Percentiles rank a stretch among this genome's conserved stretches.
Conservation (phyloP, 1,140 invertebrate species). For the Calephelis nemesis region DNA sequence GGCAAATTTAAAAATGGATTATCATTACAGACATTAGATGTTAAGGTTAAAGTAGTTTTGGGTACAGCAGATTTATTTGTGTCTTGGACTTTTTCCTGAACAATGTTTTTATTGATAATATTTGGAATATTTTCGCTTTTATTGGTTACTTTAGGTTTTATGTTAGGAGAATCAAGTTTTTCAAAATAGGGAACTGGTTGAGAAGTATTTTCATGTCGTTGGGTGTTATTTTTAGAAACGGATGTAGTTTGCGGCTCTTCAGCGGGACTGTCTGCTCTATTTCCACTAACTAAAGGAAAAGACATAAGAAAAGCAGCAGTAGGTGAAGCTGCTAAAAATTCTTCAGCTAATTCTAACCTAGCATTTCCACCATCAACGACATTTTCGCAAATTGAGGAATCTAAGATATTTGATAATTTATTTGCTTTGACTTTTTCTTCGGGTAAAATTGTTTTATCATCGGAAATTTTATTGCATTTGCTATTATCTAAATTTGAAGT, state of each 20-base stretch:
- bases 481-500: constrained; percentile 21
- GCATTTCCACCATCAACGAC: constrained; percentile 79
- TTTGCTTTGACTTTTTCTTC: constrained; percentile 67
- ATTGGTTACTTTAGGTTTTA: constrained; percentile 47
- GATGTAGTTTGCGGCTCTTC: constrained; percentile 52
- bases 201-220: constrained; percentile 44
- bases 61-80: constrained; percentile 41
- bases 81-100: constrained; percentile 46
- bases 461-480: constrained; percentile 37
- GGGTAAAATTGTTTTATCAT: constrained; percentile 34
- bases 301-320: constrained; percentile 88
- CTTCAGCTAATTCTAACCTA: constrained; percentile 85
- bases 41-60: constrained; percentile 38
- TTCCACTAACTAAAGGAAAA: constrained; percentile 84
- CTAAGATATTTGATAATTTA: constrained; percentile 73
- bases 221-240: constrained; percentile 49
- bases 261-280: constrained; percentile 73
- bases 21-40: constrained; percentile 45
- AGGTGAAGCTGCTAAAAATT: constrained; percentile 87
- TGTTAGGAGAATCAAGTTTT: constrained; percentile 45
- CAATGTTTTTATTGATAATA: constrained; percentile 40
- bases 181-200: constrained; percentile 50
- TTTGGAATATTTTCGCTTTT: constrained; percentile 38
- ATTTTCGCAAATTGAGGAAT: constrained; percentile 74
- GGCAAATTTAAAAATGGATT: constrained; percentile 66